Base-by-base conservation (phyloP, 2,797 vertebrate species). In the Sylvilagus floridanus region DNA sequence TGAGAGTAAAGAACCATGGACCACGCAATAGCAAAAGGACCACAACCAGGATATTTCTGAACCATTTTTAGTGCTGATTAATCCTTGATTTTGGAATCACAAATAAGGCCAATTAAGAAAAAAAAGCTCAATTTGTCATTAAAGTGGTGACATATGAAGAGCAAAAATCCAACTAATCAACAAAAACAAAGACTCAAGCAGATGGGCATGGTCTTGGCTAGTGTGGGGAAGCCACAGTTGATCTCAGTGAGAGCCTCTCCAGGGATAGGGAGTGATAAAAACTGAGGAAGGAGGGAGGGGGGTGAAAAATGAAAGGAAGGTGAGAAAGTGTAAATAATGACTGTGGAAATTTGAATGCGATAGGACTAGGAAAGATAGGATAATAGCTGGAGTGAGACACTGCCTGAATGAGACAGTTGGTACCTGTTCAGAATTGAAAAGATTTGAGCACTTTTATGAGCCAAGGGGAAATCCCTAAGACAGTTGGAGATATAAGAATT, bases 21-120 rank as follows among this genome's bases (percentile, higher is more conserved):
- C 16, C n/a, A 30, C 30, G 60, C 54, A 60, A 28, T 2, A 37
- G n/a, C 2, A 81, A 63, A 71, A 4, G 37, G 26, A 60, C 12
- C n/a, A 32, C 10, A 10, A 7, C 0, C 0, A 7, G 28, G 14
- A 6, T 2, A 9, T 17, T 8, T 42, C 68, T 28, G 47, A 12
- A 24, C 28, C 14, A 35, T 35, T 24, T 54, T 76, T 47, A n/a
- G 88, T 82, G 30, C 50, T 30, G 60, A n/a, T 7, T 50, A 37
- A 30, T 50, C 8, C 35, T n/a, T 32, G 66, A 66, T 54, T 24
- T 21, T 11, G 73, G 30, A 82, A 7, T 42, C 28, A 7, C 8
- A 75, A 73, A 12, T 14, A 52, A 87, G 57, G 30, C 63, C 12
- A 30, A 26, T 69, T 79, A 28, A 35, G 22, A 50, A 71, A 77